These are phyloP conservation scores for Megastigmus dorsalis DNA, from an alignment of 2,888 invertebrate species.

Conservation along the genomic window DNA sequence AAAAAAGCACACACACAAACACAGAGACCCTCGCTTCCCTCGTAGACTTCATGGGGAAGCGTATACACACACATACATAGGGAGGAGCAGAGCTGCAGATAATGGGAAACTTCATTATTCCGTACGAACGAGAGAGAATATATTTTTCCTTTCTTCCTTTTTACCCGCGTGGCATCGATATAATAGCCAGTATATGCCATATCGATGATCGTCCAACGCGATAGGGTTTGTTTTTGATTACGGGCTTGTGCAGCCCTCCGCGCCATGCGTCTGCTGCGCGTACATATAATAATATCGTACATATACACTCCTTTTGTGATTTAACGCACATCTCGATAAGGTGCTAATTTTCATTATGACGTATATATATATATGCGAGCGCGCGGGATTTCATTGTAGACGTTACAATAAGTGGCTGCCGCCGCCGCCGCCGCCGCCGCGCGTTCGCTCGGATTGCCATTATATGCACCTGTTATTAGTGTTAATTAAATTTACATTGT, in stretches of 20 bases:
- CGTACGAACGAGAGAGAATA: background rate
- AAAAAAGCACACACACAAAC: background rate
- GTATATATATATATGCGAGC: background rate
- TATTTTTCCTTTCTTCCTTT: no score
- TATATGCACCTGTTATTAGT: background rate
- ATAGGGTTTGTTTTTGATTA: constrained; percentile 12
- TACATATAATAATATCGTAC: background rate
- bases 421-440: no score
- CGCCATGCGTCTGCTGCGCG: no score
- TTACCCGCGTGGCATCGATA: no score
- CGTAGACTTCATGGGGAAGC: no score
- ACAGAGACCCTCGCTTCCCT: background rate
- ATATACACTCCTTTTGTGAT: constrained; percentile 3
- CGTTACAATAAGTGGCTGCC: background rate
- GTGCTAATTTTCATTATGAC: constrained; percentile 7
- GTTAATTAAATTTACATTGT: constrained; percentile 1
- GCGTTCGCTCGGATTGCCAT: background rate
- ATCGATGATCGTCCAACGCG: constrained; percentile 10
- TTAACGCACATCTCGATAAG: constrained; percentile 5
- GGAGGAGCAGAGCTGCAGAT: background rate
- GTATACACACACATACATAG: no score
- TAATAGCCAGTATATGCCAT: background rate
- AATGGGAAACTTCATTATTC: constrained; percentile 22
- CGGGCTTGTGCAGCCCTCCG: background rate
- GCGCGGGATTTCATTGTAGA: background rate